Percentiles rank a stretch among this genome's conserved stretches.
Evolutionary conservation across 2,888 invertebrate genomes (phyloP).

Genomic region (Gibbula magus): DNA sequence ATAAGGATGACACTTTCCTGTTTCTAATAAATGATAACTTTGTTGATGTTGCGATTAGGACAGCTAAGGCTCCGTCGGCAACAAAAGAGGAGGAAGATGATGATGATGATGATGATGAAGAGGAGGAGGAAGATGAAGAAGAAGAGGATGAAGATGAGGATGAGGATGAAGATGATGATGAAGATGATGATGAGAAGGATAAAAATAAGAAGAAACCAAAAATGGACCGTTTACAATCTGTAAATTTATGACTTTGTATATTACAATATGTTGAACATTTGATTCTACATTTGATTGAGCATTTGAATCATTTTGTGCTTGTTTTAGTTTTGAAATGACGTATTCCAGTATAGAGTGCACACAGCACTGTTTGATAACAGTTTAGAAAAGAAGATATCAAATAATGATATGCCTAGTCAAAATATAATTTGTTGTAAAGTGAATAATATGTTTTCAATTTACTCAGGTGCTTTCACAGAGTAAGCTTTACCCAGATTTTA

Average conservation of each 20-base stretch:
- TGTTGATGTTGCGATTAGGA: background rate
- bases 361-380: too few species aligned
- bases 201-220: constrained; percentile 8
- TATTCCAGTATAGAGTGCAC: too few species aligned
- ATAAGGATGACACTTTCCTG: too few species aligned
- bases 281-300: too few species aligned
- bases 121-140: constrained; percentile 28
- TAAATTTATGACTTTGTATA: background rate
- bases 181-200: constrained; percentile 20
- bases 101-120: constrained; percentile 20
- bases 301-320: too few species aligned
- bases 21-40: background rate
- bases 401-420: too few species aligned
- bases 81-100: background rate
- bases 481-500: too few species aligned
- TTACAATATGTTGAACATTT: background rate
- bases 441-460: too few species aligned
- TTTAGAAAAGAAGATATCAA: too few species aligned
- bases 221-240: constrained; percentile 11
- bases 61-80: background rate
- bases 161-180: constrained; percentile 36
- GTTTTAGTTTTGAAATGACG: too few species aligned
- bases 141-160: constrained; percentile 42
- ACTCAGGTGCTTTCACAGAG: too few species aligned
- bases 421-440: too few species aligned